These are phyloP conservation scores for Papilio gigon DNA, from an alignment of 2,888 invertebrate species.

Conservation along the genomic window DNA sequence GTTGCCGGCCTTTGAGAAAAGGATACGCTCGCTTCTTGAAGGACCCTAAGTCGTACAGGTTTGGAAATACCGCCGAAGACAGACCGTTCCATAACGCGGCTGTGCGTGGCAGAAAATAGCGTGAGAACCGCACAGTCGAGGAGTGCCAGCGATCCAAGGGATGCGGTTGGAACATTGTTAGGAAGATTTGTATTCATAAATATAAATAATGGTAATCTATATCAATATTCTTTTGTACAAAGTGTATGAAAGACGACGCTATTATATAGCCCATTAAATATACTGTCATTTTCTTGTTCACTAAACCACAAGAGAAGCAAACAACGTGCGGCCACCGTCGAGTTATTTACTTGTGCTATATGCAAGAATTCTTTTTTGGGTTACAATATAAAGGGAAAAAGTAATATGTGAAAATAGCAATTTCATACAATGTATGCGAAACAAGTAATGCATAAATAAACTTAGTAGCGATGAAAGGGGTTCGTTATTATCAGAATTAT, in stretches of 20 bases:
- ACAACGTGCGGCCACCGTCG: slow-evolving; percentile 2
- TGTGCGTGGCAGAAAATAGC: too few relatives aligned
- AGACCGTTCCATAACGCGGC: too few relatives aligned
- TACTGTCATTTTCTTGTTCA: slow-evolving; percentile 20
- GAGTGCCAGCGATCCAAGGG: too few relatives aligned
- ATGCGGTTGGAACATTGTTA: slow-evolving; percentile 2
- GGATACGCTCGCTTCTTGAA: too few relatives aligned
- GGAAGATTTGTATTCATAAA: background rate
- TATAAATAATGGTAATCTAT: slow-evolving; percentile 4
- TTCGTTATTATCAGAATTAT: slow-evolving; percentile 14
- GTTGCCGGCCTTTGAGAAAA: too few relatives aligned
- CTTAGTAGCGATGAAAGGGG: background rate
- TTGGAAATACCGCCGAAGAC: too few relatives aligned
- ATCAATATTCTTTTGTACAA: slow-evolving; percentile 15
- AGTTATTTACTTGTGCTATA: slow-evolving; percentile 15
- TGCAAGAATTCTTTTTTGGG: slow-evolving; percentile 19
- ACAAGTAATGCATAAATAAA: slow-evolving; percentile 22
- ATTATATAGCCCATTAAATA: slow-evolving; percentile 22
- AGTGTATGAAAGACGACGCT: slow-evolving; percentile 12
- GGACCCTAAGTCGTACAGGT: too few relatives aligned
- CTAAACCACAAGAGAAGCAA: slow-evolving; percentile 25
- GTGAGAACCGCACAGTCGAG: too few relatives aligned
- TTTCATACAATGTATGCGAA: slow-evolving; percentile 23
- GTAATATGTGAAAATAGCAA: slow-evolving; percentile 25
- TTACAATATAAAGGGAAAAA: slow-evolving; percentile 22